Conservation (phyloP, 2,113 vertebrate genomes). For the Artemisiospiza belli region DNA sequence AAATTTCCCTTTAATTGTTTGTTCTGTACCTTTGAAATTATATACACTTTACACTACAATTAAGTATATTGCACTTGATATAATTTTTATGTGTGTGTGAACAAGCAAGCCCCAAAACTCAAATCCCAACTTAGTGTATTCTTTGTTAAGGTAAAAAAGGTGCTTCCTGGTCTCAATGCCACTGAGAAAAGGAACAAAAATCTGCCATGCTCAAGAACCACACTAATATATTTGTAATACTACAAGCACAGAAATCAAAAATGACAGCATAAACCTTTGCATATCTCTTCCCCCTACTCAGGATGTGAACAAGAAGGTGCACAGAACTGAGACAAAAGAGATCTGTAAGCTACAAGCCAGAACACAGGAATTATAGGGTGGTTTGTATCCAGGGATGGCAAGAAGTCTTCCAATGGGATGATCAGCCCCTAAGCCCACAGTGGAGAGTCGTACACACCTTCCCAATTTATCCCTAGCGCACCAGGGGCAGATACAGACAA, state of each 20-base stretch:
- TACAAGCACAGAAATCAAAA: background rate
- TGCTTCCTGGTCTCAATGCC: background rate
- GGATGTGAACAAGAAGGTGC: background rate
- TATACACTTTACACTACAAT: background rate
- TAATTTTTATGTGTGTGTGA: background rate
- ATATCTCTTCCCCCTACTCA: background rate
- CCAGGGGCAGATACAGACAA: background rate
- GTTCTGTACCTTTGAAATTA: background rate
- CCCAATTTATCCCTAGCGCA: rapidly evolving
- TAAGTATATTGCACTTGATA: background rate
- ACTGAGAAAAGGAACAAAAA: background rate
- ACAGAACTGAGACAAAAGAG: background rate
- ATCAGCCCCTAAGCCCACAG: background rate
- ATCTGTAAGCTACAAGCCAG: background rate
- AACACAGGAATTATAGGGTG: rapidly evolving
- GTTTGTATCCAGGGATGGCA: rapidly evolving
- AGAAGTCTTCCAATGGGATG: background rate
- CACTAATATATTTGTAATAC: background rate
- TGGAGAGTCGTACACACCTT: background rate
- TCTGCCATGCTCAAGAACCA: background rate
- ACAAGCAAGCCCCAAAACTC: background rate
- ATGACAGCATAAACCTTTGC: background rate
- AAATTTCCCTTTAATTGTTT: background rate
- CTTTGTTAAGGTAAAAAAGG: background rate
- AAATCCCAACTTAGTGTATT: background rate